Percentiles rank a stretch among this genome's conserved stretches.
Evolutionary conservation across 2,797 vertebrate genomes (phyloP).

Genomic region (Malacoraja senta): DNA sequence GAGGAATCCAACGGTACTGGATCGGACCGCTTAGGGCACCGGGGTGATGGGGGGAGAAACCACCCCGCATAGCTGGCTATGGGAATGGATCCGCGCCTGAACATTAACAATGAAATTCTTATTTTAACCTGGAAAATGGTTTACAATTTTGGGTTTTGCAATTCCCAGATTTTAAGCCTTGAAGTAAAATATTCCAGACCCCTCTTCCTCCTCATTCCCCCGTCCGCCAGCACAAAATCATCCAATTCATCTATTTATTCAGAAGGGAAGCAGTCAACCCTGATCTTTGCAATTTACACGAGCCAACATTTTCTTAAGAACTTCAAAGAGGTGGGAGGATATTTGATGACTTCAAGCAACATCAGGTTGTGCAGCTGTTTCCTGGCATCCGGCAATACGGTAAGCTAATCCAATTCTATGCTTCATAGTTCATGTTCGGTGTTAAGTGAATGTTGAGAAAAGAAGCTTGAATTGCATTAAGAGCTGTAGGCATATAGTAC

Average conservation of each 20-base stretch:
- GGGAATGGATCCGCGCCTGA: neutral
- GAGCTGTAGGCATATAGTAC: too few relatives aligned
- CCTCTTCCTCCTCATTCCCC: too few relatives aligned
- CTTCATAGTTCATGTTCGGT: neutral
- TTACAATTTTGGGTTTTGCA: neutral
- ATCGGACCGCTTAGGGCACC: too few relatives aligned
- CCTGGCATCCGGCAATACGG: constrained; percentile 9
- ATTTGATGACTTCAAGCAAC: constrained; percentile 28
- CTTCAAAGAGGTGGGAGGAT: constrained; percentile 12
- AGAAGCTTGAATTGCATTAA: neutral
- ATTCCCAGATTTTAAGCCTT: neutral
- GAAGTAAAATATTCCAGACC: neutral
- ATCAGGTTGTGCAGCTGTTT: constrained; percentile 36
- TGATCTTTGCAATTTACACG: constrained; percentile 18
- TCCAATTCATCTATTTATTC: constrained; percentile 5
- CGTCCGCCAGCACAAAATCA: neutral
- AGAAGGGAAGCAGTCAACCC: constrained; percentile 5
- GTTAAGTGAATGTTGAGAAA: constrained; percentile 3
- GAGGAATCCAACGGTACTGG: too few relatives aligned
- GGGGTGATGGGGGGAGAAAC: too few relatives aligned
- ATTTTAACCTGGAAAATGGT: neutral
- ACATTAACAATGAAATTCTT: neutral
- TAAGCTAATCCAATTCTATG: neutral
- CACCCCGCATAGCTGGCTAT: too few relatives aligned
- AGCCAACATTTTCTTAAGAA: constrained; percentile 35